Conservation (phyloP, 2,113 vertebrate species). For the Chaetops frenatus region DNA sequence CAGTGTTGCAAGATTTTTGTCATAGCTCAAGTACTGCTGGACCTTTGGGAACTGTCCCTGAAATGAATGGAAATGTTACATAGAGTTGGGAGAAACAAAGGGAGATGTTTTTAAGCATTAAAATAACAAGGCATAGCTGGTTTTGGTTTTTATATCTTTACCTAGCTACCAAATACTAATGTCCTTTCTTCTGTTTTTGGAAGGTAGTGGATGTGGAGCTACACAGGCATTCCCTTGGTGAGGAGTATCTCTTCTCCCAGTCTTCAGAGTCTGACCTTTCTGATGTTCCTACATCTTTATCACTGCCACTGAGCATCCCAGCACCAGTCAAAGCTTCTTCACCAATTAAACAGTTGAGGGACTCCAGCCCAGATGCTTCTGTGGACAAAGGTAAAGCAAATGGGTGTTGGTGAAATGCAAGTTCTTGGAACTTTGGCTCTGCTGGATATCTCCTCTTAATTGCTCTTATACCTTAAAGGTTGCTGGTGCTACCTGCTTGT, state of each 20-base stretch:
- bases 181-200: not conserved
- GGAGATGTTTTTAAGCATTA: not conserved
- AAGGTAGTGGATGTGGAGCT: conserved; percentile 98
- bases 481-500: not conserved
- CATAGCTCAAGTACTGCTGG: not conserved
- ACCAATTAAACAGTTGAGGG: conserved; percentile 73
- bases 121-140: not conserved
- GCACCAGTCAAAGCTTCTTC: conserved; percentile 75
- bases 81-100: not conserved
- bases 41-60: not conserved
- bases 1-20: not conserved
- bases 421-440: not conserved
- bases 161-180: not conserved
- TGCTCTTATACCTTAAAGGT: not conserved
- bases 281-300: conserved; percentile 63
- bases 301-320: conserved; percentile 66
- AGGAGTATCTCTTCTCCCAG: conserved; percentile 79
- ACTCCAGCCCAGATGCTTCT: conserved; percentile 63
- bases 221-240: conserved; percentile 86
- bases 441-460: not conserved
- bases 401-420: not conserved
- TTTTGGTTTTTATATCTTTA: not conserved
- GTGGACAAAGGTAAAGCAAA: conserved; percentile 83
- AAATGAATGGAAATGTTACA: not conserved
- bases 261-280: conserved; percentile 71